These are phyloP conservation scores for Calidris pygmaea DNA, from an alignment of 2,113 vertebrate genomes.

Conservation along the genomic window DNA sequence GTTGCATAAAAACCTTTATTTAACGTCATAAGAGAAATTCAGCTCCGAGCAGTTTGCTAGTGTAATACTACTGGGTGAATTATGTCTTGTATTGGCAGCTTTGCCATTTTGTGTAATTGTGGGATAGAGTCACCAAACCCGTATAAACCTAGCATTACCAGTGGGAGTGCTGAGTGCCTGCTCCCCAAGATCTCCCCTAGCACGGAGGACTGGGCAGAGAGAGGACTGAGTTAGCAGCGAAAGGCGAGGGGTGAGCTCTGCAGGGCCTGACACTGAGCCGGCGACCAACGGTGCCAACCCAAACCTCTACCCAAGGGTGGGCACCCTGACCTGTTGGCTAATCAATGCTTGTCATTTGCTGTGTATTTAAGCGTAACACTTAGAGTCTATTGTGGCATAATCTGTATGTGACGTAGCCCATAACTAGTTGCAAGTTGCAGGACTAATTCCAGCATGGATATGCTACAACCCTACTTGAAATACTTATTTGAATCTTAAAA, in stretches of 20 bases:
- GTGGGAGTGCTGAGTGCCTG: not conserved
- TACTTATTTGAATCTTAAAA: not conserved
- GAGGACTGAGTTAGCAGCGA: not conserved
- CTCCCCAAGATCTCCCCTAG: not conserved
- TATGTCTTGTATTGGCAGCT: not conserved
- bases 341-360: not conserved
- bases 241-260: not conserved
- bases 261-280: not conserved
- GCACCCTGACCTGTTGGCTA: not conserved
- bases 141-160: not conserved
- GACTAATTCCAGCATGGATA: not conserved
- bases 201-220: not conserved
- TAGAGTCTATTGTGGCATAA: not conserved
- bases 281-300: not conserved
- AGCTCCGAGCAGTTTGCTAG: not conserved
- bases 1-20: not conserved
- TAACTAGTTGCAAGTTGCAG: not conserved
- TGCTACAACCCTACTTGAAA: not conserved
- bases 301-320: not conserved
- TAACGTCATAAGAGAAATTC: not conserved
- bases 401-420: not conserved
- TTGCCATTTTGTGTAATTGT: not conserved
- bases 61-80: not conserved
- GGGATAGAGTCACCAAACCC: not conserved
- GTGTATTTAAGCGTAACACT: not conserved